Evolutionary conservation across 2,113 vertebrate species (phyloP), one percentile per base, ranked within the genome.

Genomic region (Pterocles burchelli): DNA sequence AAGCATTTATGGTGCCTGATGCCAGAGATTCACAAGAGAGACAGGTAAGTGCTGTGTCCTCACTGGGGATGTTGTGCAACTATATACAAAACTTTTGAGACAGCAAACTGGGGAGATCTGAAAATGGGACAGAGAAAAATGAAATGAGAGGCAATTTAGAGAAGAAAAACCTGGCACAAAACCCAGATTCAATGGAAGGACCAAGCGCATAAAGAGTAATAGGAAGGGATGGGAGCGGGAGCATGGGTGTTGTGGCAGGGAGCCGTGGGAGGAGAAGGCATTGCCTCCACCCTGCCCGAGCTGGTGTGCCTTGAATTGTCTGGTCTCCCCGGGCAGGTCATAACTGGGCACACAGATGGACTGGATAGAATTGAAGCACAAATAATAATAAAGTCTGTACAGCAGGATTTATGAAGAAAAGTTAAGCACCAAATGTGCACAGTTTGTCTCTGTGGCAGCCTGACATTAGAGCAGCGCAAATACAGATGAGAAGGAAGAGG

Each of bases 361-460:
- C 48, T 24, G 67, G 41, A 31, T 46, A 75, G 62, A 84, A 94
- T 66, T 90, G 57, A 88, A 89, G 68, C 61, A 68, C 41, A 68
- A 63, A 76, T 51, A 73, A 88, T 95, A 90, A 77, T 82, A 83
- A 85, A 22, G 70, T 18, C 91, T 89, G 34, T 55, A 74, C 17
- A 38, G 45, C 89, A 93, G 84, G 94, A 96, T 96, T 95, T 94
- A 96, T 90, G 90, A 87, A 57, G 76, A 85, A 89, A 94, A 95
- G 88, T 90, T 95, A 92, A 95, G 88, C 63, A 70, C 34, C 38
- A 82, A 96, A 95, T 94, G 85, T 67, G 55, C 75, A 63, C 51
- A 26, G 51, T 96, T 96, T 95, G 66, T 96, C 88, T 95, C 78
- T 4, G 4, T 95, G 96, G 83, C 94, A 93, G 72, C 45, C 88